Evolutionary conservation across 2,888 invertebrate genomes (phyloP), one percentile per base, ranked within the genome.

Genomic region (Rhodophaea formosa): DNA sequence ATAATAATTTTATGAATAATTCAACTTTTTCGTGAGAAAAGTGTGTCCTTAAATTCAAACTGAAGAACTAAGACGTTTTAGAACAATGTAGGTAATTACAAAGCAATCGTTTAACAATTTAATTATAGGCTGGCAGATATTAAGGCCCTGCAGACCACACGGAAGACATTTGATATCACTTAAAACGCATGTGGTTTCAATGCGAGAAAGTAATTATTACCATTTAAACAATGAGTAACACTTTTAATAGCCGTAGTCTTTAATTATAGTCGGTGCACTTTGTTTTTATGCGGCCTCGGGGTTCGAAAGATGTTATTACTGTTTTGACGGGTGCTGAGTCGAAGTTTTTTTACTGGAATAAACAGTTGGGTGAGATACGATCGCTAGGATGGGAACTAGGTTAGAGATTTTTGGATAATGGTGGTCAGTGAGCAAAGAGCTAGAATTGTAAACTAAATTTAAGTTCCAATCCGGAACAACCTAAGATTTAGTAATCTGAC

Each of bases 161-260:
- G 35, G 35, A 51, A 51, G 35, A 51, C 39, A 51, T 51, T 51
- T 32, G 51, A 8, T 16, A 51, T 35, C 51, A 51, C 49, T 30
- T 51, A 12, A 35, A 51, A 51, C 35, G 51, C 39, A 35, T 35
- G 35, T 5, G 35, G 35, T 32, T 16, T 12, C 17, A 35, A 51
- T 12, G 14, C 30, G n/a, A 47, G 51, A 17, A 51, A 51, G 35
- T 17, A 51, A 51, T 35, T 51, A 51, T 35, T 35, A 51, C 35
- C 51, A 32, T 51, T 51, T 51, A 39, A 35, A 51, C 51, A 51
- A 51, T 51, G 35, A 17, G 51, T 39, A 51, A 51, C 51, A 51
- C 51, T 51, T 51, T 35, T 15, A 10, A 51, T 16, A 35, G 39
- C 51, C 15, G 51, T 16, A 51, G 17, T 51, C 35, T 35, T 35